A percentile compares a stretch with the other conserved stretches of the same genome.
Evolutionary conservation across 2,888 invertebrate species (phyloP).

Genomic region (Pilophorus perplexus): DNA sequence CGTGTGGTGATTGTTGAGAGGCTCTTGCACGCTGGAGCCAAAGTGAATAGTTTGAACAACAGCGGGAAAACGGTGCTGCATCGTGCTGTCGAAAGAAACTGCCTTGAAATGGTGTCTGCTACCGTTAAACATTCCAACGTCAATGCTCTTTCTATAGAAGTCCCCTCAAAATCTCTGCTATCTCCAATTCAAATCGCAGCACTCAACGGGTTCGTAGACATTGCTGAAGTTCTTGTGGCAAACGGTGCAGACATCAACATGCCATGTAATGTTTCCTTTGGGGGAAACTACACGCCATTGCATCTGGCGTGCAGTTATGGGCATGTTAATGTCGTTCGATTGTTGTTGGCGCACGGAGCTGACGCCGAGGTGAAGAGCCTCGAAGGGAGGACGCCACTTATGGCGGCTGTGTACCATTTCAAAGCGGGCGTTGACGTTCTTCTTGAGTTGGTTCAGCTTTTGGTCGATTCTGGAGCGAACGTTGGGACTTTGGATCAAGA

Average conservation of each 20-base stretch:
- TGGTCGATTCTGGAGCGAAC: conserved; percentile 11
- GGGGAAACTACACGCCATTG: conserved; percentile 11
- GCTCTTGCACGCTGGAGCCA: conserved; percentile 10
- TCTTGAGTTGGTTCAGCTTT: background rate
- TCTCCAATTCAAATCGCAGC: conserved; percentile 22
- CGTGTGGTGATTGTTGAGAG: background rate
- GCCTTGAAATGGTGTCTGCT: background rate
- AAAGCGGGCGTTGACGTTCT: background rate
- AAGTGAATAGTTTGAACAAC: conserved; percentile 15
- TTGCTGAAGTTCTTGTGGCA: background rate
- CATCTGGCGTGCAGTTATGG: conserved; percentile 12
- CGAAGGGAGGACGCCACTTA: conserved; percentile 8
- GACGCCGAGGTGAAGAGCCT: conserved; percentile 3
- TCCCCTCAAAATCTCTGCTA: conserved; percentile 1
- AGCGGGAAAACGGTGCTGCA: conserved; percentile 17
- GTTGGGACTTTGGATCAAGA: conserved; percentile 2
- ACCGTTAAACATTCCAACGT: background rate
- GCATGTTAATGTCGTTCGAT: background rate
- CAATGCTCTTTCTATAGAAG: conserved; percentile 14
- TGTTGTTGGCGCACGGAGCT: conserved; percentile 6
- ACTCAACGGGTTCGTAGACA: background rate
- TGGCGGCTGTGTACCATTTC: background rate
- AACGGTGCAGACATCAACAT: conserved; percentile 17
- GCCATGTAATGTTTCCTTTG: conserved; percentile 16
- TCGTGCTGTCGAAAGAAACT: conserved; percentile 19